Conservation (phyloP, 2,113 vertebrate species). For the Laticauda colubrina region DNA sequence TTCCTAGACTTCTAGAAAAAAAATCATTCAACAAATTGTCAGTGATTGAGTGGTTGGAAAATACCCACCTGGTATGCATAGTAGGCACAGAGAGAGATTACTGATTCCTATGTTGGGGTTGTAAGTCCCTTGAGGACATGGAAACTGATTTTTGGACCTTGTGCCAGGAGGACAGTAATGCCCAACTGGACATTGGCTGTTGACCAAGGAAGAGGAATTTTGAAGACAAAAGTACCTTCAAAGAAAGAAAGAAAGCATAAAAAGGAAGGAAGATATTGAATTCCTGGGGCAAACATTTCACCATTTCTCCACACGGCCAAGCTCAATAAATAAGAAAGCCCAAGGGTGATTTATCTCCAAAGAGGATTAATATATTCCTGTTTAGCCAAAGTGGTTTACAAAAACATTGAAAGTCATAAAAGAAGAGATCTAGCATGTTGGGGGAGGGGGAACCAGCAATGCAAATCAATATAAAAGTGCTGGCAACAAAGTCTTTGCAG, state of each 20-base stretch:
- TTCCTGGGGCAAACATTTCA: not conserved
- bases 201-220: conserved; percentile 68
- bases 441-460: not conserved
- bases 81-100: conserved; percentile 72
- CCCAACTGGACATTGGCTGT: conserved; percentile 75
- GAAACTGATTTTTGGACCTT: conserved; percentile 76
- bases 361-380: not conserved
- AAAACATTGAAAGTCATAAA: not conserved
- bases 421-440: not conserved
- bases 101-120: conserved; percentile 70
- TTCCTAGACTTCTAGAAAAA: not conserved
- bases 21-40: not conserved
- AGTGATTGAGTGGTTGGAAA: not conserved
- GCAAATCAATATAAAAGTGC: not conserved
- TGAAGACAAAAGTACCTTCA: conserved; percentile 83
- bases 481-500: not conserved
- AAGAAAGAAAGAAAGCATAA: not conserved
- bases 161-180: conserved; percentile 83
- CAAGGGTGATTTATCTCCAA: not conserved
- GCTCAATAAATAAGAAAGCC: not conserved
- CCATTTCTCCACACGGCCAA: not conserved
- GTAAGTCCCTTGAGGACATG: conserved; percentile 83
- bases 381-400: not conserved
- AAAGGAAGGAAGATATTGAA: rapidly evolving
- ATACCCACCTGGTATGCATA: conserved; percentile 82